Base-by-base conservation (phyloP, 1,140 invertebrate genomes). In the Bombus superbus region DNA sequence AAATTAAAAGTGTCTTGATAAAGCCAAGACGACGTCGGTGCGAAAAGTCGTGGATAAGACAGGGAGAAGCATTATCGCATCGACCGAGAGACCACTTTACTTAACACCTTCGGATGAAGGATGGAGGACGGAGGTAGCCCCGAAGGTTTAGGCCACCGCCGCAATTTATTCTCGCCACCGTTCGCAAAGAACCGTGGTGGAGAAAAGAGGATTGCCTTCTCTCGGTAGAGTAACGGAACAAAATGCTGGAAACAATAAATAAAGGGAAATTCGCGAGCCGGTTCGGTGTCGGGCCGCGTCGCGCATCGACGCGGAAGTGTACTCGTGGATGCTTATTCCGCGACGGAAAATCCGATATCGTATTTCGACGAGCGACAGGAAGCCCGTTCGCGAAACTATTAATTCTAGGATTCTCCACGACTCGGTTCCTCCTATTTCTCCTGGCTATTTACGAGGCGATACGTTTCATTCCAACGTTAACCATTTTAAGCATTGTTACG, bases 221-320 rank as follows among this genome's bases (percentile, higher is more conserved):
- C 28, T 47, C 10, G 42, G n/a, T 22, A 18, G 10, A 32, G 5
- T 32, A 77, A 57, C 35, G 6, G 42, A 32, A 32, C 32, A 83
- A 69, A 83, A 77, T 42, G 28, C 28, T 77, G 44, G 74, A 59
- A 78, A 78, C 44, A 44, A 78, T 83, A 71, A 83, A 83, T 83
- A 78, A 83, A 78, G 64, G 64, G n/a, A 83, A 76, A 83, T 57
- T 47, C 62, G 35, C 13, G 22, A 25, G 47, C 35, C 35, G 18
- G 3, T n/a, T 32, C 11, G 3, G 40, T 28, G 35, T 32, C 35
- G 81, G 1, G n/a, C 11, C 62, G 59, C 81, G 71, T 38, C 72
- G 81, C 71, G 72, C 81, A 76, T 76, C 44, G 73, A 83, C 59
- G 44, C 73, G 73, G 22, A 59, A 83, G 11, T n/a, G 25, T 76